Evolutionary conservation across 2,888 invertebrate genomes (phyloP).

Genomic region (Chrysina gloriosa): DNA sequence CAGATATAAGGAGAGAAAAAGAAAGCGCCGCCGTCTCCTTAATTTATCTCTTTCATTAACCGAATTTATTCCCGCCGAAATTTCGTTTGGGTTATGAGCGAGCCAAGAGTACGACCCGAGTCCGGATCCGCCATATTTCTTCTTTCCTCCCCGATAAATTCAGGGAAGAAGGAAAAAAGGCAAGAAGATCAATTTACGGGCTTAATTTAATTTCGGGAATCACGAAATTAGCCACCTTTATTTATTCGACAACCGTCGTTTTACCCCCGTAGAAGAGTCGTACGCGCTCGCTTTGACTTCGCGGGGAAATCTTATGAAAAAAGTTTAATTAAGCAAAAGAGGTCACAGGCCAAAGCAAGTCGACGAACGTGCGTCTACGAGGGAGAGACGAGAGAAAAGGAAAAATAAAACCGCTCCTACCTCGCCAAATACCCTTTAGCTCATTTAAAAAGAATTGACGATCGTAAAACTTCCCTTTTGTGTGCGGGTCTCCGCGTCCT

Average conservation of each 20-base stretch:
- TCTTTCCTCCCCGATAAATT: slow-evolving; percentile 16
- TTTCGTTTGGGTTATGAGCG: slow-evolving; percentile 5
- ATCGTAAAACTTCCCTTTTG: slow-evolving; percentile 31
- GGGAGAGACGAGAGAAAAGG: background rate
- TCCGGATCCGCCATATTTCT: slow-evolving; percentile 1
- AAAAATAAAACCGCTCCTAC: background rate
- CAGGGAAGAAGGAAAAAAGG: slow-evolving; percentile 11
- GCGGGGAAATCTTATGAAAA: slow-evolving; percentile 30
- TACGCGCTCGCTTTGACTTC: background rate
- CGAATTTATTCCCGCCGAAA: slow-evolving; percentile 7
- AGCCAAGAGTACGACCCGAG: background rate
- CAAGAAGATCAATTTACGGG: slow-evolving; percentile 31
- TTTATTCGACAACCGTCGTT: slow-evolving; percentile 21
- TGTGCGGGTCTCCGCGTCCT: background rate
- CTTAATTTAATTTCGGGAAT: slow-evolving; percentile 35
- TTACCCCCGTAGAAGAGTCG: too few species aligned
- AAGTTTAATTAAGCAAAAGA: slow-evolving; percentile 37
- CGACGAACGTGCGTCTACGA: too few species aligned
- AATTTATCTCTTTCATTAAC: slow-evolving; percentile 34
- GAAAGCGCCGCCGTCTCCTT: background rate
- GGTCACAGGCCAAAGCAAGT: background rate
- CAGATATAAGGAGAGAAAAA: background rate
- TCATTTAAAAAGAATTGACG: slow-evolving; percentile 35
- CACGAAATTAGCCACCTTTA: slow-evolving; percentile 38
- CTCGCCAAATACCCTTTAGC: slow-evolving; percentile 27